Evolutionary conservation across 1,140 invertebrate species (phyloP).

Genomic region (Scaptomyza pallida): DNA sequence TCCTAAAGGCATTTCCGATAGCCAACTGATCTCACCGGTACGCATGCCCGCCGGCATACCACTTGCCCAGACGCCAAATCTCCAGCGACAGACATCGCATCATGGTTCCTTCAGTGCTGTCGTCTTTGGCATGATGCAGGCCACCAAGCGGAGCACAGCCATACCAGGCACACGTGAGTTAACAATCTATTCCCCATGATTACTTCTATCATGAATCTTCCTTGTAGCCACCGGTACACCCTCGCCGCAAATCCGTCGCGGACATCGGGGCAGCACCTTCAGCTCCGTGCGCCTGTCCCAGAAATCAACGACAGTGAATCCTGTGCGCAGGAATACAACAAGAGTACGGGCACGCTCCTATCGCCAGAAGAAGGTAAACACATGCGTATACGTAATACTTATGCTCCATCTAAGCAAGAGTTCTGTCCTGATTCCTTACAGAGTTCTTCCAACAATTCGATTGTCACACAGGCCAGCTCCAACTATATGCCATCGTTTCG

Average conservation of each 20-base stretch:
- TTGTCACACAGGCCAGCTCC: slow-evolving; percentile 76
- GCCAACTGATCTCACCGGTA: slow-evolving; percentile 82
- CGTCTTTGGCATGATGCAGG: slow-evolving; percentile 93
- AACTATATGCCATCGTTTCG: slow-evolving; percentile 80
- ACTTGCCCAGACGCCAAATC: slow-evolving; percentile 79
- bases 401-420: slow-evolving; percentile 14
- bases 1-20: slow-evolving; percentile 86
- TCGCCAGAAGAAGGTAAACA: slow-evolving; percentile 80
- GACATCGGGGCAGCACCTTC: slow-evolving; percentile 84
- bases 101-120: slow-evolving; percentile 93
- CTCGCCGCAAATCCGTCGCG: slow-evolving; percentile 80
- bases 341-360: slow-evolving; percentile 83
- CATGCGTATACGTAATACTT: no score
- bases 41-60: slow-evolving; percentile 77
- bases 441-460: slow-evolving; percentile 83
- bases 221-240: slow-evolving; percentile 79
- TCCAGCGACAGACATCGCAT: slow-evolving; percentile 88
- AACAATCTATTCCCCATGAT: neutral
- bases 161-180: slow-evolving; percentile 85
- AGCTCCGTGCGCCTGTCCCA: slow-evolving; percentile 85
- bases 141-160: slow-evolving; percentile 87
- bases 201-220: neutral
- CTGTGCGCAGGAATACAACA: slow-evolving; percentile 85
- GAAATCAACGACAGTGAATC: slow-evolving; percentile 83
- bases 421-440: slow-evolving; percentile 35